Percentiles rank a stretch among this genome's conserved stretches.
Evolutionary conservation across 2,888 invertebrate species (phyloP).

Genomic region (Mechanitis mazaeus): DNA sequence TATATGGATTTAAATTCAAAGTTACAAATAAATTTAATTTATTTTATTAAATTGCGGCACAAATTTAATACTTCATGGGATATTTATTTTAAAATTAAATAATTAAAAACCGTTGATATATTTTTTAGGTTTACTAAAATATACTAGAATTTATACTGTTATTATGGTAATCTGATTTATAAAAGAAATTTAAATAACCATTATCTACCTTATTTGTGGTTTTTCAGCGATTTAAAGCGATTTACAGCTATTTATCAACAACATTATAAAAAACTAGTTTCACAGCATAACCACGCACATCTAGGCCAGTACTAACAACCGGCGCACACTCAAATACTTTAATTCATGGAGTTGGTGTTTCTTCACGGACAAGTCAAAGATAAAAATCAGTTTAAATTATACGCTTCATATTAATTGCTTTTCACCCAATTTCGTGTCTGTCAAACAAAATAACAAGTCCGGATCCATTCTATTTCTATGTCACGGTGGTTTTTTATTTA

Average conservation of each 20-base stretch:
- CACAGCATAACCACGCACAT: too few relatives aligned
- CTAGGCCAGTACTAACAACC: too few relatives aligned
- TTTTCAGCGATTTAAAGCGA: too few relatives aligned
- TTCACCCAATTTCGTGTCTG: constrained; percentile 55
- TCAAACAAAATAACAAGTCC: constrained; percentile 7
- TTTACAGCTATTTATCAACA: neutral
- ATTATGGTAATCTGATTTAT: too few relatives aligned
- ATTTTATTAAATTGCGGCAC: constrained; percentile 34
- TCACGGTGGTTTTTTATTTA: neutral
- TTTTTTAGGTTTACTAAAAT: too few relatives aligned
- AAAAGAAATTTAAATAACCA: too few relatives aligned
- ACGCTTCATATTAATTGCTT: constrained; percentile 50
- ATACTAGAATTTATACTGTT: too few relatives aligned
- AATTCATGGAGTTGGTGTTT: constrained; percentile 8
- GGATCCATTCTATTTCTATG: neutral
- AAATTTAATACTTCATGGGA: constrained; percentile 5
- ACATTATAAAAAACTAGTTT: neutral
- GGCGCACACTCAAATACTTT: neutral
- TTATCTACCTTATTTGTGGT: too few relatives aligned
- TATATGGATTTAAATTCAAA: constrained; percentile 10
- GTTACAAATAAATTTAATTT: constrained; percentile 25
- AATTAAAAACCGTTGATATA: too few relatives aligned
- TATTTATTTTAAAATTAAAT: neutral
- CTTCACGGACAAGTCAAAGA: constrained; percentile 1
- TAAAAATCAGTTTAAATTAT: constrained; percentile 12